Base-by-base conservation (phyloP, 2,797 vertebrate genomes). In the Brotula barbata region DNA sequence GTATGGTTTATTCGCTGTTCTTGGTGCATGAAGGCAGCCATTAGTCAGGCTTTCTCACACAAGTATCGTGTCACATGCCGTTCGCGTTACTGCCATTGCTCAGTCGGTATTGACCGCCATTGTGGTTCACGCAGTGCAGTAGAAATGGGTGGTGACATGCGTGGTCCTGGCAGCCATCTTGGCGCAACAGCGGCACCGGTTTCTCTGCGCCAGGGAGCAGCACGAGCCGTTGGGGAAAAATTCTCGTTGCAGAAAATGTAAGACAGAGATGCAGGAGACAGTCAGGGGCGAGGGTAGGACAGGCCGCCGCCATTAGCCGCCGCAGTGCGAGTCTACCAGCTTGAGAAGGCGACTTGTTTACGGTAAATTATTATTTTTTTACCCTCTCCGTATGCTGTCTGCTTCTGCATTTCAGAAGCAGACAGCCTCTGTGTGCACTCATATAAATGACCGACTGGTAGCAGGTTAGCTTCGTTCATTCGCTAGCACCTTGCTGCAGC, bases 101-200 rank as follows among this genome's bases (percentile, higher is more conserved):
- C 59, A 52, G 60, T 79, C 60, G 55, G 55, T 65, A 46, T 68
- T 49, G 72, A 63, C 83, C 88, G 88, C 91, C 91, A 93, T 93
- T 92, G 88, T 90, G 92, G 92, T 86, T 91, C 91, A 78, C 82
- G 83, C 87, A 86, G 83, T 89, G 87, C 88, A 87, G 88, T 76
- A 83, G 68, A 87, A 82, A 79, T 83, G 83, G 86, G 84, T 87
- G 84, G 86, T 76, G 81, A 85, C 86, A 81, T 85, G 88, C 87
- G 88, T 85, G 87, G 52, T 86, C 66, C 60, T 52, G 82, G 89
- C 80, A 48, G 91, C 92, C 92, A 92, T 93, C 83, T 92, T 93
- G 92, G 92, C 87, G 92, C 92, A 92, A 87, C 85, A 84, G 86
- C 73, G 80, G 79, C 71, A 80, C 82, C 73, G 82, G 90, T 89